Percentiles rank a stretch among this genome's conserved stretches.
Conservation (phyloP, 1,140 invertebrate genomes). For the Microplitis demolitor region DNA sequence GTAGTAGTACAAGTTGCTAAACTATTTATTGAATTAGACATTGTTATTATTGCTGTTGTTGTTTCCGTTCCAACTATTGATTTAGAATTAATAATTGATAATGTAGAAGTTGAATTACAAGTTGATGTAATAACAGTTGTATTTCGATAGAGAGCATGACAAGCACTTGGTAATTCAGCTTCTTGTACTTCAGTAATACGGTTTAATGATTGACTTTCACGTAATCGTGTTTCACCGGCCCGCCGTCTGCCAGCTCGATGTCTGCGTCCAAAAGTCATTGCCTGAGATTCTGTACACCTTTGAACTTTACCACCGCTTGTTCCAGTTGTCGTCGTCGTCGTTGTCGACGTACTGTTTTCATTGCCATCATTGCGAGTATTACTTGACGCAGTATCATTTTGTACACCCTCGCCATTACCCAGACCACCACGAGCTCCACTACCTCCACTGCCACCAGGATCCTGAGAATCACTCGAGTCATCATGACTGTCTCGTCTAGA, state of each 20-base stretch:
- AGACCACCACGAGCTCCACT: conserved; percentile 42
- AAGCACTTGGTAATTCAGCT: conserved; percentile 56
- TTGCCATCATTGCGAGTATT: conserved; percentile 41
- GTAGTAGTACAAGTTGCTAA: conserved; percentile 30
- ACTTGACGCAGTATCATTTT: conserved; percentile 30
- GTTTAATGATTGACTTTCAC: conserved; percentile 81
- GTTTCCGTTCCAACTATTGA: no score
- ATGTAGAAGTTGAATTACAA: conserved; percentile 28
- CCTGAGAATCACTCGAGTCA: conserved; percentile 77
- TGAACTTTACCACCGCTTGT: conserved; percentile 45
- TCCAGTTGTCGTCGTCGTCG: conserved; percentile 39
- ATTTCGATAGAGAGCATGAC: conserved; percentile 49
- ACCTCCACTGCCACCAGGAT: conserved; percentile 64
- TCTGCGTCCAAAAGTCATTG: conserved; percentile 52
- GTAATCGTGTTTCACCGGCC: conserved; percentile 69
- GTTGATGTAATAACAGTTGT: conserved; percentile 31
- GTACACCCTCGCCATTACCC: conserved; percentile 49
- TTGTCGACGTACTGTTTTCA: conserved; percentile 26
- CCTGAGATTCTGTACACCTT: conserved; percentile 48
- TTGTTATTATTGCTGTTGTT: no score
- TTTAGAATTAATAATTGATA: no score
- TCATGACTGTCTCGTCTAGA: conserved; percentile 75
- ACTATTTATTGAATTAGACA: conserved; percentile 7
- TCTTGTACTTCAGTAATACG: conserved; percentile 81
- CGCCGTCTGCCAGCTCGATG: conserved; percentile 65